Evolutionary conservation across 53 echinoderm and acorn worm species (phyloP).

Genomic region (Zoroaster sp.): DNA sequence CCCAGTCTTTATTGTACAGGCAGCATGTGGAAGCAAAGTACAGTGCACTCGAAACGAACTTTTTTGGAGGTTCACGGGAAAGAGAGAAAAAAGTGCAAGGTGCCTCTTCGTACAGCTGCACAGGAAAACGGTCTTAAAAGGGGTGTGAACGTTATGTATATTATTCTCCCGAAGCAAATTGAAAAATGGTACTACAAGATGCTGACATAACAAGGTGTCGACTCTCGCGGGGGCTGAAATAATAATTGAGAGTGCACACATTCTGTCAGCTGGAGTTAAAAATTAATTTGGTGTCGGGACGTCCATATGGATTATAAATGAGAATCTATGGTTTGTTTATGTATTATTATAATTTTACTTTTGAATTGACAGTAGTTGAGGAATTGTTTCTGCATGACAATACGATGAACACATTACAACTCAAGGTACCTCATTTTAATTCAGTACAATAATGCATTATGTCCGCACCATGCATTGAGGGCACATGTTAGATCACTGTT

Average conservation of each 20-base stretch:
- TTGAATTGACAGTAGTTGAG: too few species aligned
- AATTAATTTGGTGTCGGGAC: slow-evolving; percentile 35
- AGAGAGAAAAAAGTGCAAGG: not conserved
- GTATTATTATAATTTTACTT: too few species aligned
- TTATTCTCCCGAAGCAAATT: not conserved
- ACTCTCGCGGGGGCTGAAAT: slow-evolving; percentile 33
- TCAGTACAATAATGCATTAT: too few species aligned
- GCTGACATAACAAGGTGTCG: slow-evolving; percentile 49
- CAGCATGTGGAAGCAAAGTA: slow-evolving; percentile 9
- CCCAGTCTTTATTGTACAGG: not conserved
- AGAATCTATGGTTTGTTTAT: too few species aligned
- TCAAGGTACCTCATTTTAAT: too few species aligned
- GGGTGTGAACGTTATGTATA: not conserved
- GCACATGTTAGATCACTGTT: too few species aligned
- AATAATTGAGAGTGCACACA: slow-evolving; percentile 19
- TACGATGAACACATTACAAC: too few species aligned
- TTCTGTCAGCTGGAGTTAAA: slow-evolving; percentile 13
- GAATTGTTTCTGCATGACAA: too few species aligned
- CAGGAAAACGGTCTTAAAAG: not conserved
- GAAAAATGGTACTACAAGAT: slow-evolving; percentile 5
- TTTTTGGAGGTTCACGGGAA: not conserved
- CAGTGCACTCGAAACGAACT: slow-evolving; percentile 34
- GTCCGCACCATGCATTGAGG: too few species aligned
- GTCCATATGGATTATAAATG: too few species aligned
- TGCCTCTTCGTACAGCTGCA: not conserved